phyloP scores from a whole-genome alignment of 2,113 vertebrate species.

The Monopterus albus region DNA sequence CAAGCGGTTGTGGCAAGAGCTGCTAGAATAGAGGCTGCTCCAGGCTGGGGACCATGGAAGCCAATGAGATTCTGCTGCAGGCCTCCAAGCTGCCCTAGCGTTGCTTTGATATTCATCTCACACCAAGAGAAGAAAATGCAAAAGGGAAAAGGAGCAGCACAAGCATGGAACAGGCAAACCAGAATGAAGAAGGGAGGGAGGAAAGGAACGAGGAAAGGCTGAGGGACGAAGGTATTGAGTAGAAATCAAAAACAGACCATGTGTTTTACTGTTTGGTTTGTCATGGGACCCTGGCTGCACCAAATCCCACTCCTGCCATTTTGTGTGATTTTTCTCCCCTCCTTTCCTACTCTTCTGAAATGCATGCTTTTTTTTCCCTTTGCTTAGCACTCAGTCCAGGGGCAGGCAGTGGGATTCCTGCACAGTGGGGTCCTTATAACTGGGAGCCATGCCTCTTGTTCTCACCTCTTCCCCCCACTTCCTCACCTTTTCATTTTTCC shows the following conservation, averaged over 20 bases:
- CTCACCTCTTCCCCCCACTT: constrained; percentile 70
- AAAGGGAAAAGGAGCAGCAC: constrained; percentile 77
- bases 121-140: constrained; percentile 89
- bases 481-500: constrained; percentile 70
- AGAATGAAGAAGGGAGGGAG: constrained; percentile 64
- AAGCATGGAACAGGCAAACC: constrained; percentile 84
- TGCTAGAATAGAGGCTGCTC: constrained; percentile 56
- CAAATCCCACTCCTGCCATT: constrained; percentile 89
- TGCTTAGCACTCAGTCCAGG: constrained; percentile 64
- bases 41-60: constrained; percentile 62
- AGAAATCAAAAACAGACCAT: constrained; percentile 90
- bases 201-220: constrained; percentile 44
- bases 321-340: constrained; percentile 73
- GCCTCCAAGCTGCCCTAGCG: constrained; percentile 83
- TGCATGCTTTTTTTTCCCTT: constrained; percentile 77
- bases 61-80: constrained; percentile 87
- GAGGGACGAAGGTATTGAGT: constrained; percentile 68
- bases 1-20: constrained; percentile 55
- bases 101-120: constrained; percentile 93
- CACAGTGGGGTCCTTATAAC: constrained; percentile 80
- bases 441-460: constrained; percentile 77
- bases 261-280: constrained; percentile 88
- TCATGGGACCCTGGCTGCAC: constrained; percentile 85
- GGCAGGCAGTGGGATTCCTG: constrained; percentile 71
- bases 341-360: constrained; percentile 58